Percentiles rank a stretch among this genome's conserved stretches.
Conservation (phyloP, 2,113 vertebrate genomes). For the Cairina moschata region DNA sequence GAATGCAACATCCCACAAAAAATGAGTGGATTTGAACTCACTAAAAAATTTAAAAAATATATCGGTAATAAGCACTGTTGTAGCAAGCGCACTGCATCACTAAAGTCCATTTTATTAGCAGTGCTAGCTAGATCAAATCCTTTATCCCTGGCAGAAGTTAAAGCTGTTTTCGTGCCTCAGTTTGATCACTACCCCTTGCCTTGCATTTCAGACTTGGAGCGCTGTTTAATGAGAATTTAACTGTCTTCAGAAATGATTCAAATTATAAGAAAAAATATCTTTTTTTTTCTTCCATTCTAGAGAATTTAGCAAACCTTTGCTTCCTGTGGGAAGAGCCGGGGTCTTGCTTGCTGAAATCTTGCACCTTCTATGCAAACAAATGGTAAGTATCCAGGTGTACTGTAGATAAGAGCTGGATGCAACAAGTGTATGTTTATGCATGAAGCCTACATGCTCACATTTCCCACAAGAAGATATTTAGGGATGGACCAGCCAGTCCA, state of each 20-base stretch:
- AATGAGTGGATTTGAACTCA: background rate
- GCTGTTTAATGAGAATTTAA: background rate
- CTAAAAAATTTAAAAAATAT: no score
- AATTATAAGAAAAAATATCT: background rate
- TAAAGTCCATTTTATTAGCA: background rate
- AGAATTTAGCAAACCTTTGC: slow-evolving; percentile 98
- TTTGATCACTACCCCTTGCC: background rate
- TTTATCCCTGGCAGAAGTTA: background rate
- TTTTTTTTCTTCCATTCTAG: slow-evolving; percentile 75
- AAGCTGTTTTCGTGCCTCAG: background rate
- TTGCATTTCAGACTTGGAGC: background rate
- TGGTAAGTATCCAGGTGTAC: slow-evolving; percentile 79
- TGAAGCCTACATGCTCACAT: background rate
- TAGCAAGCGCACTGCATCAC: background rate
- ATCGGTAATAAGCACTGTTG: background rate
- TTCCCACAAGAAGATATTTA: background rate
- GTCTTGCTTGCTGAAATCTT: slow-evolving; percentile 97
- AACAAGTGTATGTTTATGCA: background rate
- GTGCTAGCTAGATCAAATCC: background rate
- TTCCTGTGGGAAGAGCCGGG: slow-evolving; percentile 96
- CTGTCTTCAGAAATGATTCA: background rate
- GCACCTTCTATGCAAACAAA: slow-evolving; percentile 99
- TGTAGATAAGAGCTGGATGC: background rate
- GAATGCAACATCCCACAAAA: background rate
- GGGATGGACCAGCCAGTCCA: background rate